Base-by-base conservation (phyloP, 1,140 invertebrate species). In the Manduca sexta region DNA sequence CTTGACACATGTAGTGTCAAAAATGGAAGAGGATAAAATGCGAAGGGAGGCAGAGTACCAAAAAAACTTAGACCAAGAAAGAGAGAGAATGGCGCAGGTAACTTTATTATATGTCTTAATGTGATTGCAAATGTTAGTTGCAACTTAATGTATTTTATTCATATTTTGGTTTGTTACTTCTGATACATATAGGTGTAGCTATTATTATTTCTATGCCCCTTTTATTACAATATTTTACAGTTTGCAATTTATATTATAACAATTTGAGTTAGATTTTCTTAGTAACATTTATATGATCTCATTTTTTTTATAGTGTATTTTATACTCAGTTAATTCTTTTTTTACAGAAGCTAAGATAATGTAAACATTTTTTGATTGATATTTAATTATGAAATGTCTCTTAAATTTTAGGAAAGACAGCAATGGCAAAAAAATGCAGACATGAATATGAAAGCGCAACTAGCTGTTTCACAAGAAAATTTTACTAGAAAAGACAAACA, bases 21-120 rank as follows among this genome's bases (percentile, higher is more conserved):
- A 80, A 60, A 74, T 89, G 52, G 88, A 89, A 58, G 88, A 88
- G 70, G 87, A 89, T 42, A 86, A 87, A 49, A 60, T 78, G 16
- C 74, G 59, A 45, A 82, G 85, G 56, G 88, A 88, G 46, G 55
- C 47, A 14, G 81, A 83, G 12, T 75, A 59, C 39, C 70, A 80
- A 49, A 79, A 84, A 42, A 35, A 60, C 14, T 49, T 84, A n/a
- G 81, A 64, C 54, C 40, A 60, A 50, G 81, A 83, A 48, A 81
- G 62, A 48, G 77, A 84, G 17, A 69, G 54, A 49, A 49, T 73
- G 8, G 43, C 50, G 2, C 73, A 84, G 68, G 78, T 80, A 66
- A 45, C 8, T 33, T 17, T 12, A 31, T 43, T 31, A n/a, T n/a
- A n/a, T n/a, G n/a, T 11, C 13, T 18, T 34, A 6, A n/a, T n/a